phyloP scores from a whole-genome alignment of 2,888 invertebrate genomes.

The Xanthia togata region DNA sequence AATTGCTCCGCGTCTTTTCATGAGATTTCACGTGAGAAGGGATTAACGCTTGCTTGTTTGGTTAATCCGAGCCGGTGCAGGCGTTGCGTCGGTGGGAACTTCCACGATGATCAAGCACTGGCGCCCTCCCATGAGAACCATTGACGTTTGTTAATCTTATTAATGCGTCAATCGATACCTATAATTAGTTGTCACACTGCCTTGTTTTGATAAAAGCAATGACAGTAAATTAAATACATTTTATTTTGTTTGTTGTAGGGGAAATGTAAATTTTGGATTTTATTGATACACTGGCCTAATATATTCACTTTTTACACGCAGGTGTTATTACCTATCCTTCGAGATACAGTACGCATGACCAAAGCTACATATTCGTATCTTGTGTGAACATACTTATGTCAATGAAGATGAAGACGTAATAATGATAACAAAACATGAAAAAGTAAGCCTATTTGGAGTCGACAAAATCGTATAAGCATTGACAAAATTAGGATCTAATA shows the following conservation, averaged over 20 bases:
- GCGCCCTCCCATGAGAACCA: slow-evolving; percentile 67
- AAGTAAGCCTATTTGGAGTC: slow-evolving; percentile 78
- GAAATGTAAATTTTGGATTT: slow-evolving; percentile 33
- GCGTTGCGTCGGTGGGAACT: slow-evolving; percentile 78
- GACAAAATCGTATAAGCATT: slow-evolving; percentile 80
- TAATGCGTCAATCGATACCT: slow-evolving; percentile 45
- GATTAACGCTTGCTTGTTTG: slow-evolving; percentile 85
- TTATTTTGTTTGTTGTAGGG: slow-evolving; percentile 13
- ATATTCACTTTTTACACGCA: slow-evolving; percentile 9
- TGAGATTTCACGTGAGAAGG: slow-evolving; percentile 84
- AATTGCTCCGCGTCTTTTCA: slow-evolving; percentile 82
- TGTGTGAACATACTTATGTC: slow-evolving; percentile 74
- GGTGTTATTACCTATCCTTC: slow-evolving; percentile 1
- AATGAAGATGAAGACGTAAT: slow-evolving; percentile 78
- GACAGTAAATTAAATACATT: slow-evolving; percentile 26
- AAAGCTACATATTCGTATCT: slow-evolving; percentile 43
- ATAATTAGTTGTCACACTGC: slow-evolving; percentile 37
- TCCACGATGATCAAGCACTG: slow-evolving; percentile 71
- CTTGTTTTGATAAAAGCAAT: slow-evolving; percentile 30
- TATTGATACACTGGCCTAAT: slow-evolving; percentile 17
- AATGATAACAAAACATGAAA: slow-evolving; percentile 79
- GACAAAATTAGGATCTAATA: slow-evolving; percentile 82
- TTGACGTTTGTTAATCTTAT: slow-evolving; percentile 62
- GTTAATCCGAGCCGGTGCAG: slow-evolving; percentile 81
- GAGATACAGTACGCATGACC: slow-evolving; percentile 9